These are phyloP conservation scores for Pseudachorutes palmiensis DNA, from an alignment of 1,140 invertebrate genomes.

Conservation along the genomic window DNA sequence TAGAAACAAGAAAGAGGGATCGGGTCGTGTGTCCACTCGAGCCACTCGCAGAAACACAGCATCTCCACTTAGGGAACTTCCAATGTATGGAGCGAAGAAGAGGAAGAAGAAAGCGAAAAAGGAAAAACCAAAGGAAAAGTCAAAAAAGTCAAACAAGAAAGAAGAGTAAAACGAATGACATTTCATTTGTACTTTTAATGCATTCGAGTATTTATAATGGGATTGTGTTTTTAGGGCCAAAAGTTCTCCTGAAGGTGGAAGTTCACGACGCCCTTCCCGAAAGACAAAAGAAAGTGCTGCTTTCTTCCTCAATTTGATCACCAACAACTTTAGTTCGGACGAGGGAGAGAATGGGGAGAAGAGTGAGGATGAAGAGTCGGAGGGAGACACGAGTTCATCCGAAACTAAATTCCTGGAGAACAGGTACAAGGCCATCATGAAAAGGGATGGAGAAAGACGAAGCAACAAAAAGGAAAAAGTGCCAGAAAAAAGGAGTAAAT, in stretches of 20 bases:
- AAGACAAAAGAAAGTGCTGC: conserved; percentile 68
- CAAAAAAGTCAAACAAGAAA: neutral
- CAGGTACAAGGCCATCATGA: conserved; percentile 31
- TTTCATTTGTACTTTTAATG: too few relatives aligned
- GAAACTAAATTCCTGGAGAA: conserved; percentile 37
- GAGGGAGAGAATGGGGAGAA: conserved; percentile 22
- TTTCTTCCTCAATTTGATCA: conserved; percentile 64
- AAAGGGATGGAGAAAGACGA: conserved; percentile 22
- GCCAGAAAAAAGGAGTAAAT: neutral
- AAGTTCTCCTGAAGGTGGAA: neutral
- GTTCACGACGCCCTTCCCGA: conserved; percentile 49
- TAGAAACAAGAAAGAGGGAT: neutral
- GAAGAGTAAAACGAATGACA: too few relatives aligned
- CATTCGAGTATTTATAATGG: too few relatives aligned
- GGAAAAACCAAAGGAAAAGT: neutral
- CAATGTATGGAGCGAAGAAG: conserved; percentile 37
- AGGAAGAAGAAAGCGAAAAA: conserved; percentile 41
- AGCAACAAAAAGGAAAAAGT: neutral
- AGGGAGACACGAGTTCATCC: conserved; percentile 30
- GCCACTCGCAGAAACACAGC: conserved; percentile 24
- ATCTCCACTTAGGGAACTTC: conserved; percentile 31
- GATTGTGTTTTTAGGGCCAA: neutral
- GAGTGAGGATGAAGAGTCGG: conserved; percentile 26
- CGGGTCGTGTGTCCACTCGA: conserved; percentile 23
- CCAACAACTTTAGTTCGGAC: conserved; percentile 51